Evolutionary conservation across 2,797 vertebrate genomes (phyloP), one percentile per base, ranked within the genome.

Genomic region (Silurus aristotelis): DNA sequence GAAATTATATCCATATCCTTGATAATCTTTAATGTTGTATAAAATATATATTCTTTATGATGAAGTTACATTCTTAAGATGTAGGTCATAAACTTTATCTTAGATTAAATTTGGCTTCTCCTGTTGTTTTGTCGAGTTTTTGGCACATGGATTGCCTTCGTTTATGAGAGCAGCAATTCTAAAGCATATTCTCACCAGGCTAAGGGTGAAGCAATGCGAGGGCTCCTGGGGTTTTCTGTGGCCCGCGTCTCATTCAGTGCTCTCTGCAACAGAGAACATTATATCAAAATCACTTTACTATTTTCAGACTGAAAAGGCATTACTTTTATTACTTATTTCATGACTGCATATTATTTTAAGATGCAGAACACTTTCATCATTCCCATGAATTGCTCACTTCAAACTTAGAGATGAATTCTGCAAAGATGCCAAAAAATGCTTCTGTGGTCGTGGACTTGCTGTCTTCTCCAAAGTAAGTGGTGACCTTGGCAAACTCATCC

Each of bases 391-490:
- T 1, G 9, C 96, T 96, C 90, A 97, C 98, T 97, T 98, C 98
- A 86, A 99, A 99, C 93, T 99, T 99, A 91, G 95, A 95, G 75
- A 97, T 97, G 91, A 99, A 99, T 52, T 98, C 97, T 0, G 97
- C 92, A 55, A 99, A 99, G 92, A 99, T 99, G 90, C 96, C 98
- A 2, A 99, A 99, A 92, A 99, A 99, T 46, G 94, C 91, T 91
- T 99, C 98, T 0, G 97, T 98, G 81, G 94, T 97, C 56, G 96
- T 96, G 91, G 95, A 94, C 87, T 97, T 98, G 2, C 96, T 93
- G 92, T 99, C 98, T 86, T 99, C 98, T 60, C 98, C 98, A 0
- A 99, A 99, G 93, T 95, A 99, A 38, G 96, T 96, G 38, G 97
- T 88, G 73, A 97, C 97, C 89, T 96, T 97, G 89, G 92, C 85